Conservation (phyloP, 1,140 invertebrate genomes). For the Protaetia brevitarsis region DNA sequence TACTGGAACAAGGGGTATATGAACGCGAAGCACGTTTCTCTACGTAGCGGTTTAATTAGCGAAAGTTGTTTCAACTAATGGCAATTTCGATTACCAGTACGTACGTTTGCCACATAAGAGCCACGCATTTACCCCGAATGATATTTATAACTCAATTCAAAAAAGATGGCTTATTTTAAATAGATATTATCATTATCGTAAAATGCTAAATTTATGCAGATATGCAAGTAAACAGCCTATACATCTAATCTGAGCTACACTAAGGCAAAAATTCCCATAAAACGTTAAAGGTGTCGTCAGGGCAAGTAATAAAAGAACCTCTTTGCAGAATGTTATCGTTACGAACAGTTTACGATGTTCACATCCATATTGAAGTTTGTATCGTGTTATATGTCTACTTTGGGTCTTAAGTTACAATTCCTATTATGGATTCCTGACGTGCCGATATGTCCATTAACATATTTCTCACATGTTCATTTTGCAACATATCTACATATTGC, state of each 20-base stretch:
- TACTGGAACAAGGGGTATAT: not conserved
- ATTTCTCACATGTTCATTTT: not conserved
- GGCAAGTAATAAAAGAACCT: not conserved
- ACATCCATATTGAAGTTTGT: not conserved
- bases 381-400: not conserved
- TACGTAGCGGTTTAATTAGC: not conserved
- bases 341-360: not conserved
- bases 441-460: not conserved
- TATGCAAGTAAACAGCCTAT: not conserved
- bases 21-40: not conserved
- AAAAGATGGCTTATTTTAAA: too few relatives aligned
- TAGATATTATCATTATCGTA: too few relatives aligned
- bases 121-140: too few relatives aligned
- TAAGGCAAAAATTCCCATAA: not conserved
- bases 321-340: not conserved
- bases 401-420: not conserved
- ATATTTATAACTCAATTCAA: too few relatives aligned
- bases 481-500: too few relatives aligned
- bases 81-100: too few relatives aligned
- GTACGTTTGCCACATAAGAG: too few relatives aligned
- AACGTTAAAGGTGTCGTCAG: not conserved
- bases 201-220: too few relatives aligned
- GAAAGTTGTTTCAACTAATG: not conserved
- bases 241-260: not conserved
- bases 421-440: not conserved